Percentiles rank a stretch among this genome's conserved stretches.
These are phyloP conservation scores for Sicus ferrugineus DNA, from an alignment of 2,888 invertebrate species.

Conservation along the genomic window DNA sequence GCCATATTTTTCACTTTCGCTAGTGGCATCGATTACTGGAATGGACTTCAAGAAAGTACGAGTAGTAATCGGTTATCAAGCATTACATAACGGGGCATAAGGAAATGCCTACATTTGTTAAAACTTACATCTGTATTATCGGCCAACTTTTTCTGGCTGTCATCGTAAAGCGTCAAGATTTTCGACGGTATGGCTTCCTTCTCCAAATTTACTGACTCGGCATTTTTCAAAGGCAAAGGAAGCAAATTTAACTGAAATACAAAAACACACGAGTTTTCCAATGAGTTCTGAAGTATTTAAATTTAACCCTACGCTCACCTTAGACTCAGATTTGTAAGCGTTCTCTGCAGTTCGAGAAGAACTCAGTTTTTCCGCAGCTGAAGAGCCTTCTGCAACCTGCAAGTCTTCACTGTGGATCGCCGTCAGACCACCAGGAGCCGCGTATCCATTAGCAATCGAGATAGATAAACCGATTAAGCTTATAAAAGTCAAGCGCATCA, in stretches of 20 bases:
- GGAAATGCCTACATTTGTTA: slow-evolving; percentile 1
- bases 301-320: slow-evolving; percentile 48
- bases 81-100: neutral
- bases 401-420: neutral
- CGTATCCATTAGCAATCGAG: neutral
- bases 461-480: neutral
- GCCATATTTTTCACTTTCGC: slow-evolving; percentile 81
- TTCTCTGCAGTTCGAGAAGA: slow-evolving; percentile 41
- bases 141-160: slow-evolving; percentile 54
- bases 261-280: neutral
- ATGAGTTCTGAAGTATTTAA: neutral
- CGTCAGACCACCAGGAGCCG: neutral
- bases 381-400: neutral
- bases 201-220: slow-evolving; percentile 61
- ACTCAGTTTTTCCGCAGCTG: neutral
- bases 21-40: slow-evolving; percentile 79
- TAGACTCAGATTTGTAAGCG: slow-evolving; percentile 47
- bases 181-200: slow-evolving; percentile 59
- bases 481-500: neutral
- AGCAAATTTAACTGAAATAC: slow-evolving; percentile 16
- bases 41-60: slow-evolving; percentile 66
- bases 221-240: slow-evolving; percentile 46
- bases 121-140: slow-evolving; percentile 55
- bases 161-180: slow-evolving; percentile 57
- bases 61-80: no score